Conservation (phyloP, 2,888 invertebrate species). For the Eurytoma californica region DNA sequence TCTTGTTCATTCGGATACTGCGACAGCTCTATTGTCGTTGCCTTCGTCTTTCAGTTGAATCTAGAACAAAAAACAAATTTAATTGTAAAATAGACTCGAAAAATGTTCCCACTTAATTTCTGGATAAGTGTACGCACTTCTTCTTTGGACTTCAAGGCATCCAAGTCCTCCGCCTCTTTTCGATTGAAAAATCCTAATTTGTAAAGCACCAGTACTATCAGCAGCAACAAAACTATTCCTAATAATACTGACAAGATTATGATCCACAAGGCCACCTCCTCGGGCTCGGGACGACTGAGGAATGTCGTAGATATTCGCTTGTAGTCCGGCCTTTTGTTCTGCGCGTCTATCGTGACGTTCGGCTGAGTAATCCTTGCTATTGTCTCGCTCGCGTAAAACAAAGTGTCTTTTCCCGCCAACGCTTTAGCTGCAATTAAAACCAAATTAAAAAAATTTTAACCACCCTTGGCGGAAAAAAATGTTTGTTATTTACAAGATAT, state of each 20-base stretch:
- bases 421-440: constrained; percentile 58
- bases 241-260: constrained; percentile 65
- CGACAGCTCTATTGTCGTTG: not conserved
- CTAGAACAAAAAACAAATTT: not conserved
- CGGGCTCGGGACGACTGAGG: not conserved
- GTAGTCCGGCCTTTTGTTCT: constrained; percentile 5
- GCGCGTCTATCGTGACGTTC: constrained; percentile 61
- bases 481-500: no score
- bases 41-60: not conserved
- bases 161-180: constrained; percentile 60
- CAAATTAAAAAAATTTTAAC: not conserved
- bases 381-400: constrained; percentile 71
- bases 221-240: constrained; percentile 65
- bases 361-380: constrained; percentile 63
- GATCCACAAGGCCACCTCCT: constrained; percentile 65
- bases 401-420: constrained; percentile 68
- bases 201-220: constrained; percentile 63
- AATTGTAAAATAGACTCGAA: not conserved
- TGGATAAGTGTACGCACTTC: constrained; percentile 57
- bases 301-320: constrained; percentile 26
- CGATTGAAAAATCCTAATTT: constrained; percentile 70
- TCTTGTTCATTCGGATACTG: not conserved
- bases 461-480: no score
- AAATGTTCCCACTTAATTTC: not conserved
- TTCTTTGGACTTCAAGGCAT: constrained; percentile 66